Conservation (phyloP, 2,797 vertebrate species). For the Thalassophryne amazonica region DNA sequence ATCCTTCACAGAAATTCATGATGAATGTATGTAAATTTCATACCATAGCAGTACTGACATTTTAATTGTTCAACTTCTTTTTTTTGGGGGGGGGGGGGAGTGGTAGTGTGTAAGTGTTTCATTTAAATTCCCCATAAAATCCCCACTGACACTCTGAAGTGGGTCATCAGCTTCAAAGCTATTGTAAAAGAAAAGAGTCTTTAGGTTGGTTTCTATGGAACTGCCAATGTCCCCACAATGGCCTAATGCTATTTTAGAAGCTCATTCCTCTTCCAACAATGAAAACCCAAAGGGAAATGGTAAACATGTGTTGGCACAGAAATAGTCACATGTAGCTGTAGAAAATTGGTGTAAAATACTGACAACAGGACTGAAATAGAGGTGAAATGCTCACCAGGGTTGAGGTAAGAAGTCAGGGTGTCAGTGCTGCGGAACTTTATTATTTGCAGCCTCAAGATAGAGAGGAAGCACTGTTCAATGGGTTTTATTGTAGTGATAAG, state of each 20-base stretch:
- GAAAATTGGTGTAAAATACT: constrained; percentile 8
- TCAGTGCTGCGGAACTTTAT: too few species aligned
- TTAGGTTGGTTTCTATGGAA: constrained; percentile 1
- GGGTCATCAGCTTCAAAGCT: background rate
- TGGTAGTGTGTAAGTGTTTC: background rate
- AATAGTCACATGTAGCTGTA: constrained; percentile 7
- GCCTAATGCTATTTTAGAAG: constrained; percentile 17
- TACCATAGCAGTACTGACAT: too few species aligned
- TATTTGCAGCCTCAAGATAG: too few species aligned
- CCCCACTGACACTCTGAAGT: background rate
- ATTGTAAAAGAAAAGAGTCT: too few species aligned
- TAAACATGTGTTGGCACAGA: constrained; percentile 9
- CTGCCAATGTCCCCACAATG: constrained; percentile 1
- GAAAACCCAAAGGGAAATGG: constrained; percentile 3
- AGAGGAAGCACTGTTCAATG: too few species aligned
- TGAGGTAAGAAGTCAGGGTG: background rate
- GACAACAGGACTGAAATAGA: constrained; percentile 16
- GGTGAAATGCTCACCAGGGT: constrained; percentile 22
- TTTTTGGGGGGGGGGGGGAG: too few species aligned
- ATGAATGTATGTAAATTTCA: too few species aligned
- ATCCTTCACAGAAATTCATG: too few species aligned
- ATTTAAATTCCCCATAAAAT: too few species aligned
- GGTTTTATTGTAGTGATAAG: too few species aligned
- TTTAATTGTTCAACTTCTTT: too few species aligned
- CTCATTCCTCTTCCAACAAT: constrained; percentile 10